Percentiles rank a stretch among this genome's conserved stretches.
These are phyloP conservation scores for Mustela lutreola DNA, from an alignment of 2,113 vertebrate genomes.

Conservation along the genomic window DNA sequence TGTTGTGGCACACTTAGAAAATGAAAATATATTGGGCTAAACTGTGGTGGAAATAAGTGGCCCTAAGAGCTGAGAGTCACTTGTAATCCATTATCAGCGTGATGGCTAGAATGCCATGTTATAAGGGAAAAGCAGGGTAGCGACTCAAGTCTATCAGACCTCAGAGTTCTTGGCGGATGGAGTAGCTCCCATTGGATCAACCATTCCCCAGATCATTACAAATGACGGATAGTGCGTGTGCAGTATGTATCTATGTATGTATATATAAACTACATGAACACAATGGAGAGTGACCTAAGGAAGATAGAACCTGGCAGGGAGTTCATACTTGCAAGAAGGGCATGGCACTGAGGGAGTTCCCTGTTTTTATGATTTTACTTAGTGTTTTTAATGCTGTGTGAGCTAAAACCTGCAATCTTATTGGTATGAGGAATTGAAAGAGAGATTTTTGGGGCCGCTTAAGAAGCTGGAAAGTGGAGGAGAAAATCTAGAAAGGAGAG, in stretches of 20 bases:
- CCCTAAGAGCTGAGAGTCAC: not conserved
- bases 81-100: not conserved
- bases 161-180: not conserved
- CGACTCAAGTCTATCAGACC: not conserved
- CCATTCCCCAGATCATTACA: not conserved
- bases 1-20: not conserved
- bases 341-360: not conserved
- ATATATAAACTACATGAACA: not conserved
- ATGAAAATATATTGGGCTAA: not conserved
- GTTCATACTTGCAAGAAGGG: not conserved
- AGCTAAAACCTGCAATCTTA: not conserved
- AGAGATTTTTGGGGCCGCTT: not conserved
- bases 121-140: not conserved
- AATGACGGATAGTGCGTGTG: not conserved
- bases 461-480: not conserved
- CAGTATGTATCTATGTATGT: not conserved
- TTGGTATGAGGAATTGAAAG: not conserved
- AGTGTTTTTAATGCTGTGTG: rapidly evolving
- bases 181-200: not conserved
- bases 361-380: not conserved
- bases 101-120: not conserved
- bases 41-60: not conserved
- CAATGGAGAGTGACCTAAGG: not conserved
- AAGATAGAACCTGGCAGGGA: not conserved
- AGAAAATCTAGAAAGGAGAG: not conserved